phyloP scores from a whole-genome alignment of 2,113 vertebrate species.

The Nesoenas mayeri region DNA sequence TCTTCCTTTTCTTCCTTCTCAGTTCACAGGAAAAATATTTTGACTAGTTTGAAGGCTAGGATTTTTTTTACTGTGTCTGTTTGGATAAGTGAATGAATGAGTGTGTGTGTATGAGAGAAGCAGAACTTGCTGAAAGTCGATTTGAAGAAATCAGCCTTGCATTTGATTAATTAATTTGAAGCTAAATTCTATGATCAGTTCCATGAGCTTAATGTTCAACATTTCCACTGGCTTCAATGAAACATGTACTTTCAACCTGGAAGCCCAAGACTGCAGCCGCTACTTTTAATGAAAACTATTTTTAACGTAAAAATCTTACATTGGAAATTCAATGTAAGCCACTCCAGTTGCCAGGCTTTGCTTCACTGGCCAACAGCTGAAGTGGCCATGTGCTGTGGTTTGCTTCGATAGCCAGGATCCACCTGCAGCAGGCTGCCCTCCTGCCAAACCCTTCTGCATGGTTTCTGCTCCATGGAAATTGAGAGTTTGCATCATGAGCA shows the following conservation, averaged over 20 bases:
- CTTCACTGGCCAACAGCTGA: not conserved
- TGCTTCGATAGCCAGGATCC: not conserved
- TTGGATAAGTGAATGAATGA: conserved; percentile 30
- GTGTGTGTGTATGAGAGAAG: not conserved
- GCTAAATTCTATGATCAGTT: not conserved
- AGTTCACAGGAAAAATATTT: conserved; percentile 56
- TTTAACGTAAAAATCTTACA: not conserved
- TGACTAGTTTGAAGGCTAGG: conserved; percentile 41
- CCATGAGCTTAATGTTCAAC: not conserved
- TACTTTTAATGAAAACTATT: not conserved
- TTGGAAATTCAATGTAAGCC: not conserved
- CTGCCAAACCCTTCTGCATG: not conserved
- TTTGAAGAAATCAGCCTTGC: conserved; percentile 8
- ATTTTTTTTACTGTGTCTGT: not conserved
- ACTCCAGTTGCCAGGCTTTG: rapidly evolving
- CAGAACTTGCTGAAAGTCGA: not conserved
- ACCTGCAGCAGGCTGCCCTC: not conserved
- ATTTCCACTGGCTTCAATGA: not conserved
- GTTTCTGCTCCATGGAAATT: rapidly evolving
- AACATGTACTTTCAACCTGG: not conserved
- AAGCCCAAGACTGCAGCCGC: not conserved
- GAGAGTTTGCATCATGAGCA: not conserved
- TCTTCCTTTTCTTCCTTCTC: conserved; percentile 56
- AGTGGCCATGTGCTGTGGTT: not conserved
- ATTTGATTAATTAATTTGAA: not conserved